Conservation (phyloP, 2,113 vertebrate genomes). For the Syngnathoides biaculeatus region DNA sequence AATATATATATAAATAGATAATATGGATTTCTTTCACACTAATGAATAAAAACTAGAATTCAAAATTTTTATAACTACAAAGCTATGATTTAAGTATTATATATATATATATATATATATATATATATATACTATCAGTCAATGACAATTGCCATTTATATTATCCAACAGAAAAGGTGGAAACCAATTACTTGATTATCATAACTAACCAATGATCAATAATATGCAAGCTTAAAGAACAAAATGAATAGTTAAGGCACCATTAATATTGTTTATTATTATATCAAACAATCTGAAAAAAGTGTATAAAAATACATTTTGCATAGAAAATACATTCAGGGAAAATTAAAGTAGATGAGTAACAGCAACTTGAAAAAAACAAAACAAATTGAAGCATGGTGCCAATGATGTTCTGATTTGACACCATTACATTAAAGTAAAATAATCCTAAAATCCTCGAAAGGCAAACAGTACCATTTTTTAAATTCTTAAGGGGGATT, state of each 20-base stretch:
- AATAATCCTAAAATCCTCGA: constrained; percentile 10
- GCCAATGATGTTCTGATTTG: constrained; percentile 24
- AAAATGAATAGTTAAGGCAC: background rate
- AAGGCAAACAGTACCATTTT: constrained; percentile 20
- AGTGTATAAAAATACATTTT: constrained; percentile 57
- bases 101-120: too few relatives aligned
- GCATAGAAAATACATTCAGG: constrained; percentile 58
- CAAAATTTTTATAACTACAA: too few relatives aligned
- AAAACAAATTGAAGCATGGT: constrained; percentile 14
- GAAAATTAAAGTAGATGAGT: constrained; percentile 37
- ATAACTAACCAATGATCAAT: background rate
- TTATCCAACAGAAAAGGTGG: background rate
- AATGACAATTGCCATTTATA: too few relatives aligned
- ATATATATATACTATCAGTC: background rate
- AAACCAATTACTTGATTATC: background rate
- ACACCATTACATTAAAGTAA: constrained; percentile 3
- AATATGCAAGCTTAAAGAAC: background rate
- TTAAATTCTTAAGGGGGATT: constrained; percentile 16
- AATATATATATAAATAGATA: too few relatives aligned
- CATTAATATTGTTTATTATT: constrained; percentile 10
- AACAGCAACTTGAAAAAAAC: constrained; percentile 18
- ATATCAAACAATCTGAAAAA: constrained; percentile 33
- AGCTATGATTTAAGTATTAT: too few relatives aligned
- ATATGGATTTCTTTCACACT: too few relatives aligned
- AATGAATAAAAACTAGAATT: too few relatives aligned